Percentiles rank a stretch among this genome's conserved stretches.
Evolutionary conservation across 2,113 vertebrate genomes (phyloP).

Genomic region (Bubo scandiacus): DNA sequence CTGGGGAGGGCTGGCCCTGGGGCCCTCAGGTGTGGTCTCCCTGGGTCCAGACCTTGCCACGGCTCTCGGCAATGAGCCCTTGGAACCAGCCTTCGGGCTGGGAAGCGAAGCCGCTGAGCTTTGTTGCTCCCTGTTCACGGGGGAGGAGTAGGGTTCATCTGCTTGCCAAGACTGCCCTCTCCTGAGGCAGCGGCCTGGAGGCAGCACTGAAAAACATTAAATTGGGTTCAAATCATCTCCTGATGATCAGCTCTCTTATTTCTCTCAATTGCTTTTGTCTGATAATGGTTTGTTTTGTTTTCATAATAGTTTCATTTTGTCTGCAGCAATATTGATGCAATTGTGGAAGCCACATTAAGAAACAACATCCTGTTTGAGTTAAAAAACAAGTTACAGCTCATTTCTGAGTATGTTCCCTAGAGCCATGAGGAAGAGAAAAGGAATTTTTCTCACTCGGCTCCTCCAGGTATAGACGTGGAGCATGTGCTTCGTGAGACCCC

Average conservation of each 20-base stretch:
- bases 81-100: no score
- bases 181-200: neutral
- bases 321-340: neutral
- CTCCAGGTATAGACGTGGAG: fast-evolving
- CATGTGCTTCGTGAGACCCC: neutral
- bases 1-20: neutral
- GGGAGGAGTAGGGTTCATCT: neutral
- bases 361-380: neutral
- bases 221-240: fast-evolving
- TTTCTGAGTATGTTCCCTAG: neutral
- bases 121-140: fast-evolving
- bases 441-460: neutral
- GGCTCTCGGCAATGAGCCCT: neutral
- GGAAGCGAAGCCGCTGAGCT: neutral
- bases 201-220: neutral
- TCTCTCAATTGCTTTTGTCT: neutral
- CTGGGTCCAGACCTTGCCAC: neutral
- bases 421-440: neutral
- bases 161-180: neutral
- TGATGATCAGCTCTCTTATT: neutral
- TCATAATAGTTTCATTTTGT: neutral
- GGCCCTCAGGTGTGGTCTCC: neutral
- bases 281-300: neutral
- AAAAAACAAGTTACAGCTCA: neutral
- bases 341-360: neutral